These are phyloP conservation scores for Chionis minor DNA, from an alignment of 2,113 vertebrate genomes.

Conservation along the genomic window DNA sequence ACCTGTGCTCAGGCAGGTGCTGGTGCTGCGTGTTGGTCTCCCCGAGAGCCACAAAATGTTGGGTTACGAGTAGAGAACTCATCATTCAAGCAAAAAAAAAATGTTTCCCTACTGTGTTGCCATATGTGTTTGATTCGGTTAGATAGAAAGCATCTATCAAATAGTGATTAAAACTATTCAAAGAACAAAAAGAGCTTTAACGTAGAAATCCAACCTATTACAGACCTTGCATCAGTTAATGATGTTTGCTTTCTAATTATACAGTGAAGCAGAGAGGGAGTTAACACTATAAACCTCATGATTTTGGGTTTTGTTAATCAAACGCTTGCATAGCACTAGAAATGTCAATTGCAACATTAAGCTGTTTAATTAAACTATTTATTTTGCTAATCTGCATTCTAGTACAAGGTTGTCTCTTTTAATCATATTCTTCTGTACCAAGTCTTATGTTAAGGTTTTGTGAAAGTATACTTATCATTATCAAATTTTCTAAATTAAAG, in stretches of 20 bases:
- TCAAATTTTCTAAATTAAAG: background rate
- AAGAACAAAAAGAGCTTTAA: background rate
- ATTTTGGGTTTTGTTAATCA: conserved; percentile 50
- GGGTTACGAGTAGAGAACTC: background rate
- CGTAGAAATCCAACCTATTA: background rate
- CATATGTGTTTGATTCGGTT: background rate
- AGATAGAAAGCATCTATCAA: background rate
- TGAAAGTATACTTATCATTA: background rate
- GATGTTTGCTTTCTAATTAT: background rate
- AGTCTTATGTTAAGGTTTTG: background rate
- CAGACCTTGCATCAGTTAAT: background rate
- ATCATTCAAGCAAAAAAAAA: background rate
- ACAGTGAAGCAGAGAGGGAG: background rate
- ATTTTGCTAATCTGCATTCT: conserved; percentile 20
- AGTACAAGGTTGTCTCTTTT: background rate
- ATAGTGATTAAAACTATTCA: background rate
- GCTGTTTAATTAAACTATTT: conserved; percentile 50
- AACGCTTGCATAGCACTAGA: conserved; percentile 16
- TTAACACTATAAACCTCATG: conserved; percentile 26
- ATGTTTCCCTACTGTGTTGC: background rate
- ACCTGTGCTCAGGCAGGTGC: background rate
- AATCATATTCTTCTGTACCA: background rate
- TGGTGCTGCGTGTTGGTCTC: background rate
- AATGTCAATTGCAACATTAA: conserved; percentile 48
- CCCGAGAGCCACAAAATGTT: rapidly evolving